Conservation (phyloP, 2,888 invertebrate genomes). For the Romanomermis culicivorax region DNA sequence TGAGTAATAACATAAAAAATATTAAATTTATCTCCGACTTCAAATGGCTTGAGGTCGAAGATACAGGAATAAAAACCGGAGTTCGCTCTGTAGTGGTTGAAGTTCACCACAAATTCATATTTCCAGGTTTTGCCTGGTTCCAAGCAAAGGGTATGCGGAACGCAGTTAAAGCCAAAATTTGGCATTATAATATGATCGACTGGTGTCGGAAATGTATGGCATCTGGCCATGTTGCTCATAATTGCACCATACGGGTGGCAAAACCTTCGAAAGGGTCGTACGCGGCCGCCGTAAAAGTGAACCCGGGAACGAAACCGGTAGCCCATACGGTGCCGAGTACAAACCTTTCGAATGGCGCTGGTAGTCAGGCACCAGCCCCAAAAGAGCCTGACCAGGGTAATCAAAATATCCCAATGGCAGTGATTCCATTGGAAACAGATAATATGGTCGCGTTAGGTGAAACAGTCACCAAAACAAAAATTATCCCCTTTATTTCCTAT, state of each 20-base stretch:
- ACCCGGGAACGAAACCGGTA: not conserved
- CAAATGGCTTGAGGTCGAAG: not conserved
- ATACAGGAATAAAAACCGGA: not conserved
- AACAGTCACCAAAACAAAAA: not conserved
- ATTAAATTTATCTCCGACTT: not conserved
- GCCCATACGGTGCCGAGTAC: not conserved
- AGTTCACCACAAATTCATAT: not conserved
- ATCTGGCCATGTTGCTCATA: not conserved
- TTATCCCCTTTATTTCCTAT: not conserved
- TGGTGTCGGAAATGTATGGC: not conserved
- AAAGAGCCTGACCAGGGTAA: too few species aligned
- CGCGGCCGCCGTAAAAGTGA: too few species aligned
- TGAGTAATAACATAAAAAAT: not conserved
- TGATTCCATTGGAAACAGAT: too few species aligned
- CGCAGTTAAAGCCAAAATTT: not conserved
- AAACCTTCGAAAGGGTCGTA: too few species aligned
- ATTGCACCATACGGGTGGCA: not conserved
- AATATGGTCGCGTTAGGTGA: too few species aligned
- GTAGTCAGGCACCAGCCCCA: too few species aligned
- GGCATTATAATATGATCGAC: not conserved
- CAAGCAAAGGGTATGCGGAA: not conserved
- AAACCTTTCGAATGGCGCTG: too few species aligned
- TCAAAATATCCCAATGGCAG: too few species aligned
- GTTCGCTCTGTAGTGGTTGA: not conserved
- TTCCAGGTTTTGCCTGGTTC: not conserved